Evolutionary conservation across 2,888 invertebrate species (phyloP), one percentile per base, ranked within the genome.

Genomic region (Drosophila robusta): DNA sequence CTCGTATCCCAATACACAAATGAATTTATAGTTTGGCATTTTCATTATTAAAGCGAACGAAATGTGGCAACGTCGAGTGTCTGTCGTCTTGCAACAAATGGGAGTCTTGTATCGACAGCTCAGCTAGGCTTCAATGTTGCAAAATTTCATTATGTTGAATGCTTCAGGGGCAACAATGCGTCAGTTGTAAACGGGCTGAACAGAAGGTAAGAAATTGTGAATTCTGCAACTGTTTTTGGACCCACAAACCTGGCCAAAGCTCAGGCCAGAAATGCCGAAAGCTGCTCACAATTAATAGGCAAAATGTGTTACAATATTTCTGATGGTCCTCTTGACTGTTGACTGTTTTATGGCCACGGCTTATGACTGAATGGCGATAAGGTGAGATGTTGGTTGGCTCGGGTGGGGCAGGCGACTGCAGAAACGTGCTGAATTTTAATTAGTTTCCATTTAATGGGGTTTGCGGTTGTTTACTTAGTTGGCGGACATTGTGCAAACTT

Each of bases 341-440:
- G 67, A 77, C 68, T 63, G 60, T 69, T 88, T 83, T 83, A 88
- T 78, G 78, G 78, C 66, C 55, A 36, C 46, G 80, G 49, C 70
- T 76, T 82, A 76, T 65, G 70, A 46, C 54, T 39, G 60, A 8
- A 9, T 9, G 42, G 18, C 67, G 63, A 34, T 16, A 36, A 38
- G 60, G 52, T 50, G 42, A 64, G 24, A 26, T 38, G 71, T 39
- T 41, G 54, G 3, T 24, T 54, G 55, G 12, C 34, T 26, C 57
- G 12, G 16, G 7, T 51, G 54, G 22, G 44, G 14, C 56, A 36
- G 49, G 38, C 26, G 47, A 49, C 36, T 67, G 57, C 41, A 36
- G 46, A 57, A 75, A 87, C 87, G 89, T 89, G 89, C 87, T 80
- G 87, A 87, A 84, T 89, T 89, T 89, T 88, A 87, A 89, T 89